Percentiles rank a stretch among this genome's conserved stretches.
These are phyloP conservation scores for Melanaphis sacchari DNA, from an alignment of 1,140 invertebrate genomes.

Conservation along the genomic window DNA sequence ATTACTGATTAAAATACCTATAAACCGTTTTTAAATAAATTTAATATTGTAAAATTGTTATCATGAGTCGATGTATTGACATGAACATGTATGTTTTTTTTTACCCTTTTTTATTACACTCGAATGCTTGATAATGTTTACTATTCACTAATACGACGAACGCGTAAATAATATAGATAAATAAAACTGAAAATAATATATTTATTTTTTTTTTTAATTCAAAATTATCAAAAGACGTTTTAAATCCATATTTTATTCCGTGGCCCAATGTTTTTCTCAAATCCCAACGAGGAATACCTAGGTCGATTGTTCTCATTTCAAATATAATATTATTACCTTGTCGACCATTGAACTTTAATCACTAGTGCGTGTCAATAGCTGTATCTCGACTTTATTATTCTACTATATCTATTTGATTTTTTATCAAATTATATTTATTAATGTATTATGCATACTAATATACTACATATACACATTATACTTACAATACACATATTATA, in stretches of 20 bases:
- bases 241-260: no score
- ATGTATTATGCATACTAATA: background rate
- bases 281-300: no score
- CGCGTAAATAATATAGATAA: no score
- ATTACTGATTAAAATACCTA: background rate
- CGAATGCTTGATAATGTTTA: no score
- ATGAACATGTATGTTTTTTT: no score
- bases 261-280: no score
- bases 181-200: no score
- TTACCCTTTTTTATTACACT: no score
- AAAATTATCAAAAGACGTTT: no score
- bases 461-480: background rate
- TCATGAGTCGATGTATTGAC: background rate
- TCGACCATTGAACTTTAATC: background rate
- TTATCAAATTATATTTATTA: background rate
- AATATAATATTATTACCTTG: background rate
- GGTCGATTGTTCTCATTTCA: background rate
- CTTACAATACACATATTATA: background rate
- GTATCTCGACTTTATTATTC: background rate
- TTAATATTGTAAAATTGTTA: background rate
- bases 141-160: no score
- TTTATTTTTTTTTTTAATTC: no score
- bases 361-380: background rate
- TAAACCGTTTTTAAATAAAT: background rate
- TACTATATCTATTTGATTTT: background rate